A percentile compares a stretch with the other conserved stretches of the same genome.
Conservation (phyloP, 1,140 invertebrate species). For the Bombus pyrosoma region DNA sequence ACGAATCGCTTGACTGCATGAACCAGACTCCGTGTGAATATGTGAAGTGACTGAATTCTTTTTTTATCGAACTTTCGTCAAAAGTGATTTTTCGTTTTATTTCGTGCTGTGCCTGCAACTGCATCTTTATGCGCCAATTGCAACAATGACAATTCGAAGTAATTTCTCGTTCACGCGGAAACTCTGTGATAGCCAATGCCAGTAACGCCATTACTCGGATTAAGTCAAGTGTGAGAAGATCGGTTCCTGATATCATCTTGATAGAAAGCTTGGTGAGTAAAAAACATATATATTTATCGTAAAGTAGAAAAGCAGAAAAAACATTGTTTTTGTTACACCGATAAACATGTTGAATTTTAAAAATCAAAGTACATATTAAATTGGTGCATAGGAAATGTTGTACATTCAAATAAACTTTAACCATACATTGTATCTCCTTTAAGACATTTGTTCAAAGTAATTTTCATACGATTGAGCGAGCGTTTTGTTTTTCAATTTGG, state of each 20-base stretch:
- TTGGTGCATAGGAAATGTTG: no score
- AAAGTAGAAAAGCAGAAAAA: background rate
- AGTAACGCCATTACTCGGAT: constrained; percentile 69
- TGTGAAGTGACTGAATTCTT: constrained; percentile 26
- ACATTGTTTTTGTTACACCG: background rate
- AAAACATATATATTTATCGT: background rate
- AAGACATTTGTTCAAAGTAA: no score
- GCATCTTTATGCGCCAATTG: background rate
- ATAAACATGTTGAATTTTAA: background rate
- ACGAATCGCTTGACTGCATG: background rate
- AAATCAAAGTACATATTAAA: background rate
- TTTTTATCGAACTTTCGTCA: background rate
- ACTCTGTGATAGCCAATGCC: constrained; percentile 72
- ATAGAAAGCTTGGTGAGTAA: constrained; percentile 65
- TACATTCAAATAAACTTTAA: no score
- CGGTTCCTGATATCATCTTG: constrained; percentile 13
- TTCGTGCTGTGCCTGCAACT: constrained; percentile 14
- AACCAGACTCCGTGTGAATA: constrained; percentile 5
- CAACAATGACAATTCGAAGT: constrained; percentile 26
- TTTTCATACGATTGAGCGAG: no score
- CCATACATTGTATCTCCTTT: no score
- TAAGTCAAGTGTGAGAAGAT: constrained; percentile 60
- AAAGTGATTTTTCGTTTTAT: constrained; percentile 12
- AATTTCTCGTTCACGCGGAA: constrained; percentile 40
- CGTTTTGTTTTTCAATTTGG: background rate